Conservation (phyloP, 2,888 invertebrate genomes). For the Patella pellucida region DNA sequence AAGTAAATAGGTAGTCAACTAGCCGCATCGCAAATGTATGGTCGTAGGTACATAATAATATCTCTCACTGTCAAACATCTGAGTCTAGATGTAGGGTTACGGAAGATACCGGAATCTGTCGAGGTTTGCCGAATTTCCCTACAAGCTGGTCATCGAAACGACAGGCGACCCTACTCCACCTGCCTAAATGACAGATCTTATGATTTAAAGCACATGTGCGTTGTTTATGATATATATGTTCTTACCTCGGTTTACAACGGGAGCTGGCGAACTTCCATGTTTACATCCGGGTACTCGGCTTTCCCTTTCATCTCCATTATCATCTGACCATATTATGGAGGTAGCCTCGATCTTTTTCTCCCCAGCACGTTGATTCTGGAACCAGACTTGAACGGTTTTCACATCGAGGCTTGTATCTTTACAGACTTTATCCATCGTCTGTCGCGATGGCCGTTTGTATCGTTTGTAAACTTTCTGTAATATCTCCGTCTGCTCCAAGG, state of each 20-base stretch:
- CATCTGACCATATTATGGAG: not conserved
- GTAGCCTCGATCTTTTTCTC: slow-evolving; percentile 13
- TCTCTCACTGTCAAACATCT: no score
- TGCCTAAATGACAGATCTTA: no score
- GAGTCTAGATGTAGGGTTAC: no score
- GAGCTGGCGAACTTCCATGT: slow-evolving; percentile 35
- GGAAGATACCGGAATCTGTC: no score
- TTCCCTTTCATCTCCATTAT: not conserved
- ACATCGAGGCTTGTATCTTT: slow-evolving; percentile 24
- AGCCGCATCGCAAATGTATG: no score
- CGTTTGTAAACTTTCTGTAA: slow-evolving; percentile 19
- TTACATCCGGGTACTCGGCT: not conserved
- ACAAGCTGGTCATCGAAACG: no score
- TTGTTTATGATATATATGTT: no score
- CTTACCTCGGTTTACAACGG: slow-evolving; percentile 40
- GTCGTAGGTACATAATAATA: no score
- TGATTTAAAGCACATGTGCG: no score
- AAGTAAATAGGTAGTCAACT: no score
- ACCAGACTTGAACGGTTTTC: slow-evolving; percentile 31
- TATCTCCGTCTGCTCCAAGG: slow-evolving; percentile 22
- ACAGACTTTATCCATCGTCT: slow-evolving; percentile 29
- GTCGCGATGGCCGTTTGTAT: slow-evolving; percentile 27
- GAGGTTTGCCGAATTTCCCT: no score
- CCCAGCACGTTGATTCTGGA: slow-evolving; percentile 24
- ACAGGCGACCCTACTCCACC: no score